Evolutionary conservation across 2,113 vertebrate genomes (phyloP).

Genomic region (Myrmecobius fasciatus): DNA sequence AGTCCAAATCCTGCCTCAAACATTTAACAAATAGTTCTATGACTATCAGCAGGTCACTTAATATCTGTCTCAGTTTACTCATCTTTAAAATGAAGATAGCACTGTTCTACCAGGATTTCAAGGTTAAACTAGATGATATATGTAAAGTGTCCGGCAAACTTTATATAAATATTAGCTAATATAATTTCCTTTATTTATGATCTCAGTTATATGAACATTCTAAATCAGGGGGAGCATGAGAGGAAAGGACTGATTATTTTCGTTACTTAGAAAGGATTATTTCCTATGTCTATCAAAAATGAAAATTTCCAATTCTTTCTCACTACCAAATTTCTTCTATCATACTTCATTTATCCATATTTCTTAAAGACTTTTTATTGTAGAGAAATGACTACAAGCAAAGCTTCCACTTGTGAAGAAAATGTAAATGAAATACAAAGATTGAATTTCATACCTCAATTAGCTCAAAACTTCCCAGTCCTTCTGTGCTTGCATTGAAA

Average conservation of each 20-base stretch:
- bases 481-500: not conserved
- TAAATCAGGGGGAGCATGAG: not conserved
- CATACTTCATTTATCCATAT: not conserved
- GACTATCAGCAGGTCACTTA: not conserved
- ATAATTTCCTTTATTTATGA: not conserved
- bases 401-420: not conserved
- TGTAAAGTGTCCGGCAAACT: not conserved
- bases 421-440: not conserved
- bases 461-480: not conserved
- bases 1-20: not conserved
- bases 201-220: too few relatives aligned
- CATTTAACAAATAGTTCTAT: not conserved
- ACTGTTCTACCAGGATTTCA: not conserved
- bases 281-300: not conserved
- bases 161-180: not conserved
- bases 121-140: not conserved
- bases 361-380: not conserved
- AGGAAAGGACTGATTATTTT: not conserved
- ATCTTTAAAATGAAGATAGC: not conserved
- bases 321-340: not conserved
- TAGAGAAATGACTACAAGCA: not conserved
- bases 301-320: not conserved
- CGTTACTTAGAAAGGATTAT: not conserved
- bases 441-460: not conserved
- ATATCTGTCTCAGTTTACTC: not conserved